A percentile compares a stretch with the other conserved stretches of the same genome.
Evolutionary conservation across 2,113 vertebrate species (phyloP).

Genomic region (Clarias magur): DNA sequence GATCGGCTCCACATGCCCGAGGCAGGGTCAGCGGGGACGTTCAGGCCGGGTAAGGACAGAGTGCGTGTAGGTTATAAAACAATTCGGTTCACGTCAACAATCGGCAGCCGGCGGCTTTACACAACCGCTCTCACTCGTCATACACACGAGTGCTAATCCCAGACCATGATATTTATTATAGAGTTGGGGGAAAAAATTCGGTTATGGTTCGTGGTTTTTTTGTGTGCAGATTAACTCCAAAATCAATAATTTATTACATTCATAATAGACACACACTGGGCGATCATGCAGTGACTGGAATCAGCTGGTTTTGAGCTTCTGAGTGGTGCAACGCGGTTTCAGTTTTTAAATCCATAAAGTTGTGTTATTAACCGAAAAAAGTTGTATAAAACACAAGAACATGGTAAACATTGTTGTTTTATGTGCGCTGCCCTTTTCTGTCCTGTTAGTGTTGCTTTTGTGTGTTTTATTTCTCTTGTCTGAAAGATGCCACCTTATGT

Average conservation of each 20-base stretch:
- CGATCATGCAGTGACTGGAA: too few species aligned
- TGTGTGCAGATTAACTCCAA: too few species aligned
- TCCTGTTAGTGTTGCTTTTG: not conserved
- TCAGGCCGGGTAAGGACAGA: conserved; percentile 44
- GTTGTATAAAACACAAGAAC: not conserved
- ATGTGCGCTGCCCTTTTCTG: not conserved
- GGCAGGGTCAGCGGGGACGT: conserved; percentile 34
- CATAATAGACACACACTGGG: too few species aligned
- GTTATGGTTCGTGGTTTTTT: too few species aligned
- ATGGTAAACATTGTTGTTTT: not conserved
- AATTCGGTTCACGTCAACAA: conserved; percentile 26
- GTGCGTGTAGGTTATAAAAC: conserved; percentile 35
- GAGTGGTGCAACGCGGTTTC: too few species aligned
- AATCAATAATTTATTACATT: too few species aligned
- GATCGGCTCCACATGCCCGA: conserved; percentile 42
- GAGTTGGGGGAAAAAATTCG: too few species aligned
- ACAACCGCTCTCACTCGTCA: not conserved
- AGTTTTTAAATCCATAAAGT: not conserved
- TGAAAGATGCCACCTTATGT: not conserved
- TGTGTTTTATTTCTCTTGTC: not conserved
- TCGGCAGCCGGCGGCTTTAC: conserved; percentile 1
- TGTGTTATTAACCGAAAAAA: not conserved
- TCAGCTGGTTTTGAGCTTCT: too few species aligned
- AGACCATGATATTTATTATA: not conserved
- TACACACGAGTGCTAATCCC: not conserved